Base-by-base conservation (phyloP, 2,888 invertebrate species). In the Zhuqinia jingwanae region DNA sequence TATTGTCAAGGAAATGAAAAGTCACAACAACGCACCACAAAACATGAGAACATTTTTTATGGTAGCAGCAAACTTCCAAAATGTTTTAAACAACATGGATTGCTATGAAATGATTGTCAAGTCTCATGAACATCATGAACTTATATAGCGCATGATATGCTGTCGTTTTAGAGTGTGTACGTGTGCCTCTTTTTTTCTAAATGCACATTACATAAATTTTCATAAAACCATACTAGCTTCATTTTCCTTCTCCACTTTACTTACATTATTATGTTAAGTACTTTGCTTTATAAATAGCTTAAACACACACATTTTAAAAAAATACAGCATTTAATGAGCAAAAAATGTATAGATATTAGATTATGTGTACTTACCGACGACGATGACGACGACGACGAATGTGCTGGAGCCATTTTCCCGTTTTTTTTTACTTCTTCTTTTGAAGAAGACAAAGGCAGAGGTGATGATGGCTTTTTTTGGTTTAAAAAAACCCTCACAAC, bases 381-480 rank as follows among this genome's bases (percentile, higher is more conserved):
- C 20, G 65, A n/a, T n/a, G n/a, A 20, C 36, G 42, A 68, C 65
- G 65, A 42, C 60, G 60, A 60, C 60, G 60, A 60, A 22, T 42
- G 75, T 58, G 82, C 75, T 82, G 82, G 60, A 82, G 82, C 82
- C 73, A 82, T 75, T 82, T 82, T 82, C 8, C 17, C 50, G 11
- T 50, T 45, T 42, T 65, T 42, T 81, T 73, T 73, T 58, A 42
- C 36, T 22, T 27, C 15, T 68, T 68, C 42, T 20, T 65, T 42
- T 42, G 20, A 25, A 13, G 17, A 36, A 42, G 42, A 42, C 36
- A 20, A 17, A 20, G 60, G 63, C 20, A 42, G 42, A 20, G 68
- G 68, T 45, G 68, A 45, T 68, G 47, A 68, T 20, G 68, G 45
- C 47, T 36, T 65, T 42, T 42, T 20, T 15, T 1, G 25, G 25